Base-by-base conservation (phyloP, 2,113 vertebrate genomes). In the Podiceps cristatus region DNA sequence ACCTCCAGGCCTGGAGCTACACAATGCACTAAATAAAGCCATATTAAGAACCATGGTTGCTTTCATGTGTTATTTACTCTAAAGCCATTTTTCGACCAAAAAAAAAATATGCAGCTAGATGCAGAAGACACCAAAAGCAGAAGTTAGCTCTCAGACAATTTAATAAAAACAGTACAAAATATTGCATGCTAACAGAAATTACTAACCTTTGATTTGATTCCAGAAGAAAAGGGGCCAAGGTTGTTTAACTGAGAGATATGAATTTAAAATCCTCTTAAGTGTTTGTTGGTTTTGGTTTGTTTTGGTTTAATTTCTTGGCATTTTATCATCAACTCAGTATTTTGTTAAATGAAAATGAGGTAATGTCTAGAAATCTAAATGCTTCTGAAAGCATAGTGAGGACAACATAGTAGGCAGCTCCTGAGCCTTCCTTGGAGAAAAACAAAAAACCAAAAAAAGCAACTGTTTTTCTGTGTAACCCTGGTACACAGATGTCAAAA, bases 41-140 rank as follows among this genome's bases (percentile, higher is more conserved):
- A 5, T 3, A 20, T 37, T 31, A n/a, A 50, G 8, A 79, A 55
- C 23, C 29, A 2, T 0, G 0, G 5, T 7, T 28, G 8, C 1
- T 8, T 73, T 33, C 53, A 16, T 22, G 24, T 13, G 5, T 35
- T 82, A 37, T 64, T 75, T 72, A 67, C 35, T 66, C 17, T 14
- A 63, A 40, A 3, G 0, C 3, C 5, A 7, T 71, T 78, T 33
- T 52, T 13, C 9, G 90, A 44, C 11, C 13, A 53, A 69, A 75
- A 13, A 53, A 69, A 75, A 79, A 18, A 11, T 2, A 37, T 7
- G 28, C 22, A 59, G 28, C 40, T 77, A 56, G 15, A 29, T 47
- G 35, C 7, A 44, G 33, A 18, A 72, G 33, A 69, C 58, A 77
- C n/a, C 53, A 23, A 79, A 71, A n/a, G 20, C 53, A 75, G 42